These are phyloP conservation scores for Drosophila nikananu DNA, from an alignment of 1,140 invertebrate genomes.

Conservation along the genomic window DNA sequence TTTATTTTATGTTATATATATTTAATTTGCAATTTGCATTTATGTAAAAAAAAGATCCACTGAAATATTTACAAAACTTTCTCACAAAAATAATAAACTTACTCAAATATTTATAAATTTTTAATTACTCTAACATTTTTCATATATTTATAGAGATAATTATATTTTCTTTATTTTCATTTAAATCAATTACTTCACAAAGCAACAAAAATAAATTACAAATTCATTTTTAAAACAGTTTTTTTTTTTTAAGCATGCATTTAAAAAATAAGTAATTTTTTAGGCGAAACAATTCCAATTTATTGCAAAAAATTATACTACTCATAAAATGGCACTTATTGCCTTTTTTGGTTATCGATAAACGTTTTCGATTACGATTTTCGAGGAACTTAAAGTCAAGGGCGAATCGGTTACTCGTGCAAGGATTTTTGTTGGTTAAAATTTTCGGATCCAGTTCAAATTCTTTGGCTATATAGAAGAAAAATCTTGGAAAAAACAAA, in stretches of 20 bases:
- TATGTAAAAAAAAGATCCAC: neutral
- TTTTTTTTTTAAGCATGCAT: constrained; percentile 10
- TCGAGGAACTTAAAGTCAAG: constrained; percentile 67
- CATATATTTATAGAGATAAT: too few species aligned
- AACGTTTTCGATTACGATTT: constrained; percentile 29
- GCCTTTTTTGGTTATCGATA: constrained; percentile 10
- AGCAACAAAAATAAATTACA: neutral
- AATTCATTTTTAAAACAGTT: neutral
- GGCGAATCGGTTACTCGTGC: constrained; percentile 85
- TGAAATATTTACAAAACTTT: neutral
- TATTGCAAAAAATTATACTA: constrained; percentile 62
- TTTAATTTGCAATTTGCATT: neutral
- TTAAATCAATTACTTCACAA: neutral
- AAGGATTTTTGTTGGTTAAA: constrained; percentile 73
- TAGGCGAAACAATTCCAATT: constrained; percentile 67
- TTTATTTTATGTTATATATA: neutral
- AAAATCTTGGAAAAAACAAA: constrained; percentile 40
- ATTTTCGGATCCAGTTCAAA: constrained; percentile 28
- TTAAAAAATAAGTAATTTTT: constrained; percentile 15
- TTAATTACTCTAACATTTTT: neutral
- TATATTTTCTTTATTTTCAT: neutral
- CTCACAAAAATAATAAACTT: neutral
- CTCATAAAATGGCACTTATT: constrained; percentile 26
- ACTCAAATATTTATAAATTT: neutral
- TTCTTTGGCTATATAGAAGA: constrained; percentile 31